A percentile compares a stretch with the other conserved stretches of the same genome.
These are phyloP conservation scores for Pentalonia nigronervosa DNA, from an alignment of 1,140 invertebrate species.

Conservation along the genomic window DNA sequence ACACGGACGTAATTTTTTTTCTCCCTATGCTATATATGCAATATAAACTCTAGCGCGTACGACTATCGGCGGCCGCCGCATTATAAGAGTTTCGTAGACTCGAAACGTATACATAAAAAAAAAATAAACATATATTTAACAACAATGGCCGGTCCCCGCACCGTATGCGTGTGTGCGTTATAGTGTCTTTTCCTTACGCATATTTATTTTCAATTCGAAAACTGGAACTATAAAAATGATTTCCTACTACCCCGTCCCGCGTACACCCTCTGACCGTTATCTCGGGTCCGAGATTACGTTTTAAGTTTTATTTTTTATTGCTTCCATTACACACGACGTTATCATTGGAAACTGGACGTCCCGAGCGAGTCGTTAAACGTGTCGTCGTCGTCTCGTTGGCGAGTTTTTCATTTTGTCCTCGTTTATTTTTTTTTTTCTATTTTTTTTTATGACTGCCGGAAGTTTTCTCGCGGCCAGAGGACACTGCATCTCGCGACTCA, in stretches of 20 bases:
- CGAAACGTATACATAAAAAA: not conserved
- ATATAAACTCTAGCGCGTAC: not conserved
- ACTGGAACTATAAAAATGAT: conserved; percentile 53
- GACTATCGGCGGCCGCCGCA: not conserved
- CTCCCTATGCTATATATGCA: not conserved
- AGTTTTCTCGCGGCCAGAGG: conserved; percentile 7
- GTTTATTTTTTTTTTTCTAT: not conserved
- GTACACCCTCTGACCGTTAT: no score
- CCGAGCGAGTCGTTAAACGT: conserved; percentile 40
- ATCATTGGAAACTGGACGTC: conserved; percentile 42
- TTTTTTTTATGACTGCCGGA: not conserved
- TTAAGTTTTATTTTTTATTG: conserved; percentile 37
- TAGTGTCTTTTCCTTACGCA: conserved; percentile 6
- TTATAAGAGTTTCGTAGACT: not conserved
- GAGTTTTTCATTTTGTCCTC: conserved; percentile 13
- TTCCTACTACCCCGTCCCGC: not conserved
- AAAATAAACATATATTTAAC: not conserved
- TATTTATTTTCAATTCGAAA: conserved; percentile 46
- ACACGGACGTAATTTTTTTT: not conserved
- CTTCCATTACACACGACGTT: conserved; percentile 33
- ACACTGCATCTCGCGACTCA: not conserved
- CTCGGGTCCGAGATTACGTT: not conserved
- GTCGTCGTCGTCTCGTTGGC: not conserved
- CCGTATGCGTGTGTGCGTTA: not conserved
- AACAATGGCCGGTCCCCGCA: not conserved